Conservation (phyloP, 2,888 invertebrate species). For the Chydorus sphaericus region DNA sequence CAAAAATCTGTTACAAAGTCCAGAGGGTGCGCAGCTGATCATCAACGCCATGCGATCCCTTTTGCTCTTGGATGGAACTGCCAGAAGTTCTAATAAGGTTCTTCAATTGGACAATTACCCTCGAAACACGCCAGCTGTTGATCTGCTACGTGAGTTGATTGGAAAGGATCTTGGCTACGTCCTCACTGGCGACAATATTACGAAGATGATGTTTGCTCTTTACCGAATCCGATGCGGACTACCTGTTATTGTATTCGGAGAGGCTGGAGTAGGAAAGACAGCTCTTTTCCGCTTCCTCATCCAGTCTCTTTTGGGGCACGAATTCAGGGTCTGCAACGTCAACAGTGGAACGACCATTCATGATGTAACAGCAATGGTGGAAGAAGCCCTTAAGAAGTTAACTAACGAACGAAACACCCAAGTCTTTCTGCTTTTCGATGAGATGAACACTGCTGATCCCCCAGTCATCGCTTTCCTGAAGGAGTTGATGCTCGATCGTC, state of each 20-base stretch:
- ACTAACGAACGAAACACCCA: neutral
- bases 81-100: neutral
- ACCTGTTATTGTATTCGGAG: slow-evolving; percentile 1
- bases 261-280: slow-evolving; percentile 10
- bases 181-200: slow-evolving; percentile 4
- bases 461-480: slow-evolving; percentile 6
- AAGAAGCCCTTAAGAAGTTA: neutral
- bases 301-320: neutral
- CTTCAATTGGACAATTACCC: neutral
- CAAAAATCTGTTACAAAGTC: neutral
- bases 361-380: neutral
- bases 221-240: slow-evolving; percentile 10
- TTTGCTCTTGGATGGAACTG: neutral
- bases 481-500: slow-evolving; percentile 6
- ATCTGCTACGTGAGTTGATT: neutral
- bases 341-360: slow-evolving; percentile 4
- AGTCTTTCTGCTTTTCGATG: slow-evolving; percentile 9
- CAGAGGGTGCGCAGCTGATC: neutral
- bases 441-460: slow-evolving; percentile 7
- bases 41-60: slow-evolving; percentile 6
- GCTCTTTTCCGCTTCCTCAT: slow-evolving; percentile 5
- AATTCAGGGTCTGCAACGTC: slow-evolving; percentile 5
- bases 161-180: slow-evolving; percentile 4
- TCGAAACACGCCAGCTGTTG: neutral
- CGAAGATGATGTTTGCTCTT: slow-evolving; percentile 10